Conservation (phyloP, 2,113 vertebrate genomes). For the Oryzias woworae region DNA sequence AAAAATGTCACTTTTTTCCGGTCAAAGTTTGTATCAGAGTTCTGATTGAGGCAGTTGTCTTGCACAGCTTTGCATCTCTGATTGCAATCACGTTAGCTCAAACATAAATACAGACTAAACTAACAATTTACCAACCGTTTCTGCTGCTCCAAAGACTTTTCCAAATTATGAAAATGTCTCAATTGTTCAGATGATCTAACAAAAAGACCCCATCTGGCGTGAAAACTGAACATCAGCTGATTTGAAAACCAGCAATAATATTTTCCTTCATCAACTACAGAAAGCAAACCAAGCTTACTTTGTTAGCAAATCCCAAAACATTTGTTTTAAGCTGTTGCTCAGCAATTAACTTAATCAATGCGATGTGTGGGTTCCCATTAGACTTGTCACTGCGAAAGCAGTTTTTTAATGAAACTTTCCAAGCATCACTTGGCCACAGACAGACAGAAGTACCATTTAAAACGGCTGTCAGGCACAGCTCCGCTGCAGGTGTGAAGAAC, state of each 20-base stretch:
- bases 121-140: neutral
- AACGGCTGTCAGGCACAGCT: too few species aligned
- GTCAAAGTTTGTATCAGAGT: too few species aligned
- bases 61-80: neutral
- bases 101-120: neutral
- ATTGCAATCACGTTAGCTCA: neutral
- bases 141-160: conserved; percentile 2
- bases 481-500: too few species aligned
- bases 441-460: too few species aligned
- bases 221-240: neutral
- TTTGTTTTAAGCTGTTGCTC: conserved; percentile 15
- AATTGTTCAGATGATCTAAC: conserved; percentile 6
- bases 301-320: conserved; percentile 3
- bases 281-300: neutral
- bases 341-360: conserved; percentile 11
- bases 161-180: neutral
- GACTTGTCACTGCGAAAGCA: conserved; percentile 9
- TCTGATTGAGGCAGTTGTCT: too few species aligned
- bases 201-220: neutral
- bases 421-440: neutral
- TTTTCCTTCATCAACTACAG: neutral
- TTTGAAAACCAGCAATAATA: neutral
- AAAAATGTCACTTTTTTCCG: too few species aligned
- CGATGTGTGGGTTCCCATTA: neutral
- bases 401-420: conserved; percentile 20